Percentiles rank a stretch among this genome's conserved stretches.
phyloP scores from a whole-genome alignment of 2,113 vertebrate genomes.

The Muntiacus muntjak region DNA sequence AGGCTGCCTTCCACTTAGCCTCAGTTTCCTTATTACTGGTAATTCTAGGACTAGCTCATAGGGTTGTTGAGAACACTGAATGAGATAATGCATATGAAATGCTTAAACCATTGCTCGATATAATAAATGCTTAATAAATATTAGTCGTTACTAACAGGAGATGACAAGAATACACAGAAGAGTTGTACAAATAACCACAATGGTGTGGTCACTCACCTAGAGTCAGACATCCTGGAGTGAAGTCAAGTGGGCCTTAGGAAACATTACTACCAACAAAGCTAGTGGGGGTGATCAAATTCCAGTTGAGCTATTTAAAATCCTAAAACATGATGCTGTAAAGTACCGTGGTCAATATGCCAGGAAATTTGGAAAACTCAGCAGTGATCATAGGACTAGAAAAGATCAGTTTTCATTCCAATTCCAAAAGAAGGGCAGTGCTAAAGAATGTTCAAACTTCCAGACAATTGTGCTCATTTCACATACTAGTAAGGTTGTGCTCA shows the following conservation, averaged over 20 bases:
- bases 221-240: neutral
- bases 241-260: neutral
- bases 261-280: neutral
- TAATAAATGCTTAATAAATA: neutral
- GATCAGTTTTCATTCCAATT: neutral
- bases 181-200: neutral
- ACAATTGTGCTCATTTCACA: neutral
- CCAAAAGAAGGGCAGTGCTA: neutral
- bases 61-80: neutral
- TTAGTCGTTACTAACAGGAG: neutral
- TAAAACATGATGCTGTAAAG: neutral
- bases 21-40: neutral
- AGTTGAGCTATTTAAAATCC: neutral
- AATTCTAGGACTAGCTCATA: neutral
- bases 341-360: neutral
- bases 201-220: neutral
- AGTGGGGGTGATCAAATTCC: neutral
- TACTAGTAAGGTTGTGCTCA: neutral
- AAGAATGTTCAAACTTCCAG: neutral
- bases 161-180: neutral
- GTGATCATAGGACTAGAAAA: neutral
- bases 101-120: neutral
- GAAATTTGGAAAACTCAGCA: neutral
- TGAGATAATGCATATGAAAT: neutral
- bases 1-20: neutral